Percentiles rank a stretch among this genome's conserved stretches.
Conservation (phyloP, 2,113 vertebrate species). For the Fulica atra region DNA sequence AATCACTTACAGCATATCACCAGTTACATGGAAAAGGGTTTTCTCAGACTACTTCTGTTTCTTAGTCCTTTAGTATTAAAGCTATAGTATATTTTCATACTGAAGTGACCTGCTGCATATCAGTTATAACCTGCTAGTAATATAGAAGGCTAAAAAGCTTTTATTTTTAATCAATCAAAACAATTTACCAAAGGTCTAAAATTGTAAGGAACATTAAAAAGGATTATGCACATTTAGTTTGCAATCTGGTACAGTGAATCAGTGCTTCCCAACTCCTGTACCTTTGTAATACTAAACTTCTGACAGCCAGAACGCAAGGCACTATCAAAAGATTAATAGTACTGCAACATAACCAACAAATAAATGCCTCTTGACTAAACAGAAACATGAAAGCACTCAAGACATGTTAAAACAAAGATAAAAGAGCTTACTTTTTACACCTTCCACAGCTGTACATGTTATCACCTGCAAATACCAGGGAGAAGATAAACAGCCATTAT, state of each 20-base stretch:
- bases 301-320: not conserved
- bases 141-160: not conserved
- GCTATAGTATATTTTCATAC: not conserved
- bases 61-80: not conserved
- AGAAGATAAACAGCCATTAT: conserved; percentile 30
- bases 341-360: not conserved
- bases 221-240: not conserved
- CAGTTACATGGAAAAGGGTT: not conserved
- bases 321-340: not conserved
- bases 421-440: conserved; percentile 95
- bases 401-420: not conserved
- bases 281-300: not conserved
- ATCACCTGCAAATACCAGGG: conserved; percentile 82
- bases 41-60: not conserved
- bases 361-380: not conserved
- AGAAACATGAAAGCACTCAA: not conserved
- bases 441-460: conserved; percentile 99
- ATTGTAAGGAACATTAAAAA: not conserved
- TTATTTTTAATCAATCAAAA: not conserved
- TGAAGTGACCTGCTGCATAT: not conserved
- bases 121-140: not conserved
- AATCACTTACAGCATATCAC: not conserved
- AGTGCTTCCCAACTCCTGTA: not conserved
- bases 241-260: not conserved
- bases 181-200: not conserved